Evolutionary conservation across 1,140 invertebrate genomes (phyloP).

Genomic region (Pseudomyrmex concolor): DNA sequence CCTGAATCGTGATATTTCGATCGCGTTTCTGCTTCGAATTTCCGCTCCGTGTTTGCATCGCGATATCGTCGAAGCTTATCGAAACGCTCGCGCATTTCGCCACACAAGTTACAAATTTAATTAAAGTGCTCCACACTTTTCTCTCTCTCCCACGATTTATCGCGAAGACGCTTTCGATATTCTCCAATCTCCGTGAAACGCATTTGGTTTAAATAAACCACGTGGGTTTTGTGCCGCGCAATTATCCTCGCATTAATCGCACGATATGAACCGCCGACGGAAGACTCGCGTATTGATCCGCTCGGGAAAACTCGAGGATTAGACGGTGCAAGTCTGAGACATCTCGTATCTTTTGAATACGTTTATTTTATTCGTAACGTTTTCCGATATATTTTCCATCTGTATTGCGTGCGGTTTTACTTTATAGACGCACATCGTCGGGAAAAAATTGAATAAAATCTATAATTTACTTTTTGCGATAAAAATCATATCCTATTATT

Average conservation of each 20-base stretch:
- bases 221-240: background rate
- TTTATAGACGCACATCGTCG: too few relatives aligned
- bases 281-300: constrained; percentile 15
- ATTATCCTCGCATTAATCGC: constrained; percentile 3
- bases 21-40: background rate
- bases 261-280: background rate
- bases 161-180: background rate
- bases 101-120: background rate
- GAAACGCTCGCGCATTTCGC: background rate
- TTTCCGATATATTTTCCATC: background rate
- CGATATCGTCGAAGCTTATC: background rate
- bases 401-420: too few relatives aligned
- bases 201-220: background rate
- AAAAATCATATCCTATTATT: background rate
- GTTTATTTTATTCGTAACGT: background rate
- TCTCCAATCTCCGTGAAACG: background rate
- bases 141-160: background rate
- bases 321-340: background rate
- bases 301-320: background rate
- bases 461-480: too few relatives aligned
- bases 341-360: background rate
- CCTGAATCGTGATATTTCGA: background rate
- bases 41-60: background rate
- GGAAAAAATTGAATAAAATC: too few relatives aligned
- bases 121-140: background rate